Conservation (phyloP, 2,797 vertebrate species). For the Sibirionetta formosa region DNA sequence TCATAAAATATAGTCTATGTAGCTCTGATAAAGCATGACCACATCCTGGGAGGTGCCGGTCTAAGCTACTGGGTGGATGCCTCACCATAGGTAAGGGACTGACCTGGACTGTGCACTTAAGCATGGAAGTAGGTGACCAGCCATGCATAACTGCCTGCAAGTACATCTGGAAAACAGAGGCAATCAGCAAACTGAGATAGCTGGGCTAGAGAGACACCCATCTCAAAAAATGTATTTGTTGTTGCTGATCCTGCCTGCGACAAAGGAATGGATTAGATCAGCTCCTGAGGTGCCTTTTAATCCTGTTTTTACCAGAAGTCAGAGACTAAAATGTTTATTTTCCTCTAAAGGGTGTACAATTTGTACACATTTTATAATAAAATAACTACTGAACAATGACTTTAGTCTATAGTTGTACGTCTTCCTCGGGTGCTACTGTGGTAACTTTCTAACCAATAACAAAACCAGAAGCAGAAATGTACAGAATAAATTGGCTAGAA, state of each 20-base stretch:
- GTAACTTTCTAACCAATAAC: not conserved
- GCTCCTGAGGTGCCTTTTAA: not conserved
- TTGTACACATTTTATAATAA: not conserved
- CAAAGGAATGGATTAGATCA: not conserved
- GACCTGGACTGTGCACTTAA: not conserved
- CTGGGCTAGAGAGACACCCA: not conserved
- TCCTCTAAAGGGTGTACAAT: not conserved
- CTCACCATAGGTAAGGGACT: fast-evolving
- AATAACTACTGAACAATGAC: not conserved
- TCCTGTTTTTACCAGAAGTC: not conserved
- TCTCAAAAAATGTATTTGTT: not conserved
- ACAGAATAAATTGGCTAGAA: not conserved
- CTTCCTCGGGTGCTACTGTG: fast-evolving
- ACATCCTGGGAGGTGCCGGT: not conserved
- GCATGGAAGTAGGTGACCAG: not conserved
- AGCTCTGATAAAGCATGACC: not conserved
- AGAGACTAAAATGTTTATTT: not conserved
- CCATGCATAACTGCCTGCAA: not conserved
- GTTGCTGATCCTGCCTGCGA: not conserved
- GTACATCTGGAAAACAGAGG: not conserved
- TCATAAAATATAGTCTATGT: fast-evolving
- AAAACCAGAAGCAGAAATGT: not conserved
- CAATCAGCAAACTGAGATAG: not conserved
- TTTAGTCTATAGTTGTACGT: not conserved
- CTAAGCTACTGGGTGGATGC: not conserved